These are phyloP conservation scores for Ascidia mentula DNA, from an alignment of 23 tunicate species.

Conservation along the genomic window DNA sequence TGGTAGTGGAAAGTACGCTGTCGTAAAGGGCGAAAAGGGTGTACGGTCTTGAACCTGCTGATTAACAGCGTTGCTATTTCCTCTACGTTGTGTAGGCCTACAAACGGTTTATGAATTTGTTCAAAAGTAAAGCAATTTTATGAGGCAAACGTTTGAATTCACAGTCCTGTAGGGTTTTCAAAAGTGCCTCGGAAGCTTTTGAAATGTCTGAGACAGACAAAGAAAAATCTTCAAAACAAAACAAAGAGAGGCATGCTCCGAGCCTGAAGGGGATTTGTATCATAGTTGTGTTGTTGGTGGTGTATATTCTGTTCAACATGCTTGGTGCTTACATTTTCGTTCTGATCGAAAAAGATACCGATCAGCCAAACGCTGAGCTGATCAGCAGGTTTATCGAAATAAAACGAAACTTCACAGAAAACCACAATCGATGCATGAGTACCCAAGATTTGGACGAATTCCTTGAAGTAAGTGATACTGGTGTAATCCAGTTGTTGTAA, in stretches of 20 bases:
- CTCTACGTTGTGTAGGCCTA: too few species aligned
- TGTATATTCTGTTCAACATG: conserved; percentile 44
- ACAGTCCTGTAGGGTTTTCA: too few species aligned
- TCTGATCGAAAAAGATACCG: conserved; percentile 25
- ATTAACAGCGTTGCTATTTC: too few species aligned
- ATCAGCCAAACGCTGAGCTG: conserved; percentile 1
- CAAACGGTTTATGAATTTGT: too few species aligned
- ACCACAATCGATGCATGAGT: conserved; percentile 17
- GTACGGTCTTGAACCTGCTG: too few species aligned
- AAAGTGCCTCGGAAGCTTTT: too few species aligned
- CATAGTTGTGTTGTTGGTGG: conserved; percentile 19
- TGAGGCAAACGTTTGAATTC: too few species aligned
- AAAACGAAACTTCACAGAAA: conserved; percentile 24
- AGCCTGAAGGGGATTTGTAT: conserved; percentile 33
- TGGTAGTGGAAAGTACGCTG: too few species aligned
- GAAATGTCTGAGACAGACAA: neutral
- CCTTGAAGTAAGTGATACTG: conserved; percentile 24
- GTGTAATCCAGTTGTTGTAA: too few species aligned
- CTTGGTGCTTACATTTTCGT: conserved; percentile 39
- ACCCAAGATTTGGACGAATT: conserved; percentile 28
- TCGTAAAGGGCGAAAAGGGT: too few species aligned
- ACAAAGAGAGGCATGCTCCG: neutral
- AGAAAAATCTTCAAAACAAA: neutral
- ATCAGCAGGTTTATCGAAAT: conserved; percentile 16
- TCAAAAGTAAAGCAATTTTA: too few species aligned